Base-by-base conservation (phyloP, 2,113 vertebrate genomes). In the Perca flavescens region DNA sequence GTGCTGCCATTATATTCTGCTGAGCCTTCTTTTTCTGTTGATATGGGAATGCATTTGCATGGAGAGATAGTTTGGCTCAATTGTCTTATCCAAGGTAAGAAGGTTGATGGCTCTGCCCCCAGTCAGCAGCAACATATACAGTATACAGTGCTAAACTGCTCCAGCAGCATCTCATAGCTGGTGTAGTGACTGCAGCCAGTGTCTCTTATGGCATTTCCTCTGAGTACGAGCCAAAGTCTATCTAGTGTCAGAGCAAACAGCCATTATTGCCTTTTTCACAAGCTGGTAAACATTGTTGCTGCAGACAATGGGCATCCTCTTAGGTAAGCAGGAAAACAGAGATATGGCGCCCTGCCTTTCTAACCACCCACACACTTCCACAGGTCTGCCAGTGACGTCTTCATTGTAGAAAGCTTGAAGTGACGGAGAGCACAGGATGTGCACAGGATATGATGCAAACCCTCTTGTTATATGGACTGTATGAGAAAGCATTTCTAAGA, bases 1-100 rank as follows among this genome's bases (percentile, higher is more conserved):
- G 65, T 53, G 14, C 80, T 66, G 58, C 67, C 61, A 46, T 83
- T 74, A 58, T 66, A 80, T 86, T 84, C 58, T 79, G 68, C 88
- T 79, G 80, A 85, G 71, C n/a, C 52, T 57, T 77, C 22, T 25
- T 79, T 84, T 86, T 84, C 65, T 56, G 40, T 25, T n/a, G 3
- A 68, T 64, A 16, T n/a, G 12, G 66, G 25, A 31, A 65, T 15
- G 50, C 8, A n/a, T 70, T 54, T 70, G 50, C 66, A 69, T 15
- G 28, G 6, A n/a, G 50, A 36, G 17, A n/a, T 34, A 6, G 53
- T 70, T 76, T 9, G 21, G 68, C 21, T 31, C 71, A 71, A 25
- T 83, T 34, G 22, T 76, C 65, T 79, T 63, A 54, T 28, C 83
- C 68, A 73, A 75, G 47, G 64, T 72, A 60, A 50, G n/a, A 61